Base-by-base conservation (phyloP, 2,888 invertebrate genomes). In the Tholera decimalis region DNA sequence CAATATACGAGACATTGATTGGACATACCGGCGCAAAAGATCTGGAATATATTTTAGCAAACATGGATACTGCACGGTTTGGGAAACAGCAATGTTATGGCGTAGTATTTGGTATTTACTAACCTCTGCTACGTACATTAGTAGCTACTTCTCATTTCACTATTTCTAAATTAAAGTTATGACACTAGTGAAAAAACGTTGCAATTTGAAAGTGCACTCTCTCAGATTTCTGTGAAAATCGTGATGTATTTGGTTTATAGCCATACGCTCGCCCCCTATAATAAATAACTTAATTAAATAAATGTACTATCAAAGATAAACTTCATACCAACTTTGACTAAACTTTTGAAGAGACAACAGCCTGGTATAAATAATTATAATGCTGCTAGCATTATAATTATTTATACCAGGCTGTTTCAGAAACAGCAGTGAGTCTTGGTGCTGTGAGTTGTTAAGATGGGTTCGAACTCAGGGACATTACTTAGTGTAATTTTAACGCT, bases 71-170 rank as follows among this genome's bases (percentile, higher is more conserved):
- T 44, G 20, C 30, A 8, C 20, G 64, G 57, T 30, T 57, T 43
- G 15, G 73, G 73, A 51, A 0, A 51, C n/a, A 73, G 73, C 73
- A 73, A 73, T 71, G 39, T 18, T 3, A 57, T 57, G 20, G 9
- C 28, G 51, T 28, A 51, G n/a, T 33, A 59, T 26, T 5, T 49
- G 37, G 59, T 39, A 55, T 49, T 77, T 73, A 73, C 73, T 77
- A 65, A 73, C 73, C 73, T 72, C 46, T 43, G n/a, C 11, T 49
- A 55, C 1, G 18, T 24, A n/a, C n/a, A n/a, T 47, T 47, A n/a
- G n/a, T 43, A 41, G 37, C 24, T n/a, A 18, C 65, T 65, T 51
- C 22, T 47, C 11, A 13, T 35, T 28, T 22, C 37, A 46, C 46
- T 6, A 1, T 24, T 11, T 7, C 1, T 3, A 13, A 39, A 24